Evolutionary conservation across 2,113 vertebrate species (phyloP).

Genomic region (Pagrus major): DNA sequence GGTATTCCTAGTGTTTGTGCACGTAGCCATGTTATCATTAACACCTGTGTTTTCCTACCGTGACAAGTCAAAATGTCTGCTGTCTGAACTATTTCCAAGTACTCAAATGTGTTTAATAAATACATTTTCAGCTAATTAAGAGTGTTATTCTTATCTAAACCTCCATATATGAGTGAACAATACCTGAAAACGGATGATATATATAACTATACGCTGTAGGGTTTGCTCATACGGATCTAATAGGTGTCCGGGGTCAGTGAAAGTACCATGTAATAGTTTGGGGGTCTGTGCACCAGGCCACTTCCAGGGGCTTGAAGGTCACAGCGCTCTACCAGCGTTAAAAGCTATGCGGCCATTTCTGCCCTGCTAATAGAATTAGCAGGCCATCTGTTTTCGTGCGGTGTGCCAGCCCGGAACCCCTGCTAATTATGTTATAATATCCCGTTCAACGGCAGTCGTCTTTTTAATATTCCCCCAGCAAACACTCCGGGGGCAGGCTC

Average conservation of each 20-base stretch:
- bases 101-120: too few relatives aligned
- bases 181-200: not conserved
- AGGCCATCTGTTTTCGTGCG: conserved; percentile 85
- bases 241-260: conserved; percentile 51
- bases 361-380: conserved; percentile 86
- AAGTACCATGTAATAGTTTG: conserved; percentile 60
- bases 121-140: too few relatives aligned
- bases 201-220: not conserved
- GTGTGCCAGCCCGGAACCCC: conserved; percentile 84
- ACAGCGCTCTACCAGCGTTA: conserved; percentile 65
- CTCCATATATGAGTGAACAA: not conserved
- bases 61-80: too few relatives aligned
- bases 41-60: too few relatives aligned
- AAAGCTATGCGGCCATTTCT: conserved; percentile 80
- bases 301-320: conserved; percentile 83
- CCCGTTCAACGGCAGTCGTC: conserved; percentile 80
- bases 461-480: conserved; percentile 85
- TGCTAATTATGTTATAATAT: conserved; percentile 89
- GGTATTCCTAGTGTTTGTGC: not conserved
- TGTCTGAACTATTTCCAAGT: too few relatives aligned
- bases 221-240: conserved; percentile 20
- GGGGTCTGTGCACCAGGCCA: conserved; percentile 60
- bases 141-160: not conserved
- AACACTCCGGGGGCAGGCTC: conserved; percentile 80
- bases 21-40: not conserved